These are phyloP conservation scores for Pygoscelis antarcticus DNA, from an alignment of 2,113 vertebrate species.

Conservation along the genomic window DNA sequence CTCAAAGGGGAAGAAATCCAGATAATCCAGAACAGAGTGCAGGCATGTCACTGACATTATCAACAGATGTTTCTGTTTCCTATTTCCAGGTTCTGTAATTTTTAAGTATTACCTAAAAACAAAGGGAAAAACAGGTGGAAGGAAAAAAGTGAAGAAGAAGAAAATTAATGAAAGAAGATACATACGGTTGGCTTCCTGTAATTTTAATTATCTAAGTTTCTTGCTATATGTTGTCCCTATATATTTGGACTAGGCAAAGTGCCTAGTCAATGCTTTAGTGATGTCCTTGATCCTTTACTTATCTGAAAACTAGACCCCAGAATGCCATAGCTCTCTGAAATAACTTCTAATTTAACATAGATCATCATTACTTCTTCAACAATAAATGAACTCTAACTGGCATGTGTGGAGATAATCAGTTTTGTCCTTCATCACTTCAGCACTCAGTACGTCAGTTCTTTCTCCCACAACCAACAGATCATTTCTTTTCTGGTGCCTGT, in stretches of 20 bases:
- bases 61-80: conserved; percentile 38
- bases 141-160: not conserved
- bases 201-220: not conserved
- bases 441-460: not conserved
- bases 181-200: not conserved
- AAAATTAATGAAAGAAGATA: not conserved
- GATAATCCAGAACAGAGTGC: conserved; percentile 1
- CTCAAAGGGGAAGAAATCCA: conserved; percentile 22
- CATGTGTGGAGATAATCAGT: not conserved
- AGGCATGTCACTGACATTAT: not conserved
- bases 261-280: not conserved
- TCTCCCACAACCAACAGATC: fast-evolving
- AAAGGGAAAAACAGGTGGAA: not conserved
- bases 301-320: not conserved
- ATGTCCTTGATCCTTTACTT: not conserved
- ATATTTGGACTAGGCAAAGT: not conserved
- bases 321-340: not conserved
- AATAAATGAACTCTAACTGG: not conserved
- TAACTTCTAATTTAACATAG: not conserved
- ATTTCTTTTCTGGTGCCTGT: not conserved
- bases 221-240: not conserved
- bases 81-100: not conserved
- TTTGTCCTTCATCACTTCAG: not conserved
- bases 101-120: not conserved
- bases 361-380: not conserved